phyloP scores from a whole-genome alignment of 2,113 vertebrate species.

The Acrocephalus arundinaceus region DNA sequence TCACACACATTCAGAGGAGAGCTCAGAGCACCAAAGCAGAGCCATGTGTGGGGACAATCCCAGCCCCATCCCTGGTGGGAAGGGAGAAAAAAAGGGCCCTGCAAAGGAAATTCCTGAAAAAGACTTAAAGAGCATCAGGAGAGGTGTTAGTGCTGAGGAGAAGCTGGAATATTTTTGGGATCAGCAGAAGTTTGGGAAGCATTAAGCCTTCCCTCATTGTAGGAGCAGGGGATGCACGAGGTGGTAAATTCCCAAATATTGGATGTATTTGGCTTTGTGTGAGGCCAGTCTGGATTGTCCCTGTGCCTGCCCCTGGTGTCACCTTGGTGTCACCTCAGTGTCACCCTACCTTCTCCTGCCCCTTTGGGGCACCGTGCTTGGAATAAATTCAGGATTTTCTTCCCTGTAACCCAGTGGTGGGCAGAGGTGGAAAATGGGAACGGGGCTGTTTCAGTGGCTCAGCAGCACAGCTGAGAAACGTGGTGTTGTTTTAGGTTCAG shows the following conservation, averaged over 20 bases:
- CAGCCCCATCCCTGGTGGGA: accelerated
- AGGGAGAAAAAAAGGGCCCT: background rate
- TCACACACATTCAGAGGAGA: accelerated
- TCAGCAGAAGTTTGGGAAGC: background rate
- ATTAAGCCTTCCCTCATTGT: accelerated
- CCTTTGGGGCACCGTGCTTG: background rate
- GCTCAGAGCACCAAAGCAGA: background rate
- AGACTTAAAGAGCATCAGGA: accelerated
- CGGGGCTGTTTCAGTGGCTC: no score
- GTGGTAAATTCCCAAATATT: accelerated
- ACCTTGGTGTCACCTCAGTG: background rate
- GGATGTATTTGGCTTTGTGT: background rate
- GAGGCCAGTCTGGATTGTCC: background rate
- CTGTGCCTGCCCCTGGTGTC: background rate
- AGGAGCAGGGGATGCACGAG: background rate
- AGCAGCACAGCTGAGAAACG: no score
- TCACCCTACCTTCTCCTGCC: background rate
- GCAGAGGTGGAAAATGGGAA: no score
- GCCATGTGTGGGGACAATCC: background rate
- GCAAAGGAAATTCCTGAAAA: background rate
- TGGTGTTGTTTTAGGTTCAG: no score
- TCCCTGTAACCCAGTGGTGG: no score
- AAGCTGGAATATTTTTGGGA: background rate
- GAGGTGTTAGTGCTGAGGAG: background rate
- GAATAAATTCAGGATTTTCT: no score